Evolutionary conservation across 2,888 invertebrate genomes (phyloP), one percentile per base, ranked within the genome.

Genomic region (Dryobotodes eremita): DNA sequence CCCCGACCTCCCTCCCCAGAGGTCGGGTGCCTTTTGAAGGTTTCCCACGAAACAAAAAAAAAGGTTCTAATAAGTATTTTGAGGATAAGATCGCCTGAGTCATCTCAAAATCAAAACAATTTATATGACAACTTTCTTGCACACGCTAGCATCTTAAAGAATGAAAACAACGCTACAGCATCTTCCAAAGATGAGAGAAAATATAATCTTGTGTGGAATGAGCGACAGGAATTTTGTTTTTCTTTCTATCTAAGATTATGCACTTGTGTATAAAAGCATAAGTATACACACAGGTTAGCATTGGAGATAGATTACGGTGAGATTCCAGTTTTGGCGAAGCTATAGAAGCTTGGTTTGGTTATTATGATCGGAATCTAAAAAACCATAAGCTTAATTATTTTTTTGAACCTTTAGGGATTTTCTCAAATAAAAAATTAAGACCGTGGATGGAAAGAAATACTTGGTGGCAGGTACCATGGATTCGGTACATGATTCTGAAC

Each of bases 211-310:
- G 70, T 79, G 80, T 73, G 69, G 57, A 71, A 59, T 50, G 48
- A 46, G 5, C 48, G 48, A 50, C 17, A 8, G 42, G 3, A 10
- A 75, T 75, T 65, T 23, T 86, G 69, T 77, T 82, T 82, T 74
- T 86, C 62, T 69, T 64, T 31, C 68, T 0, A 65, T 48, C 7
- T 10, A 11, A 61, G 80, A 64, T 62, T 36, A 82, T 86, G 70
- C 70, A 78, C 70, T 71, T 61, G 74, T 61, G 61, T 64, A 57
- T 50, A 82, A 57, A 75, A 13, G 46, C 26, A 55, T 55, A 65
- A 55, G 66, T 59, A 53, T 20, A 70, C 8, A 50, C 71, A 42
- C 26, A 48, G 55, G 36, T 57, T 55, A 26, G 55, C 36, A 55
- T 53, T 42, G 36, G 61, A 75, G 50, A 70, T 65, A 31, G 61